Evolutionary conservation across 2,888 invertebrate species (phyloP), one percentile per base, ranked within the genome.

Genomic region (Limnephilus auricula): DNA sequence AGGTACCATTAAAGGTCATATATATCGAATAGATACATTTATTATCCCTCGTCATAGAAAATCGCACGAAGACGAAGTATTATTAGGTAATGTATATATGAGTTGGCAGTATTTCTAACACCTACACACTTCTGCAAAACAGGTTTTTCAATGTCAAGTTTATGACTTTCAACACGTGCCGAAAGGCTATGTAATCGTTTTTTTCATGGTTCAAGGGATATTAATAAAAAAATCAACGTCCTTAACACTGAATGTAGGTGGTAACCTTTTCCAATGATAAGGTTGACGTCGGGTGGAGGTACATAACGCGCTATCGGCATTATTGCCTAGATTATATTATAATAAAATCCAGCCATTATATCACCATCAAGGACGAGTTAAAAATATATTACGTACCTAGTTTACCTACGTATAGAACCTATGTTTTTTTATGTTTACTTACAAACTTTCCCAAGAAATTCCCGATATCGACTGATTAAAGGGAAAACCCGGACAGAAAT

Each of bases 141-240:
- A 30, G 45, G 85, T 40, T 85, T 85, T 85, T 45, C 85, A 85
- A 50, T 45, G 85, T 50, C 85, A 85, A 85, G 45, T 85, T 85
- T 85, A n/a, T 85, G 32, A 83, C 37, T 83, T 32, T 83, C 83
- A 83, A 83, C 37, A 83, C 50, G 50, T 50, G 13, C 18, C 50
- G 25, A 65, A 25, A 65, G 25, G n/a, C 65, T 65, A 65, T 65
- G 65, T 65, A 65, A 65, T 65, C 9, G 25, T 9, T 65, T 65
- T 65, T 65, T 65, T 65, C 65, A 65, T n/a, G 65, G 65, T 65
- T 65, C 65, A 65, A 65, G 25, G 18, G n/a, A 65, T 65, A 65
- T n/a, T 65, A 25, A 65, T 65, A 65, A 65, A 65, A 65, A 65
- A 65, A 65, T 65, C 65, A 65, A 65, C 9, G 65, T 25, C 65